phyloP scores from a whole-genome alignment of 2,113 vertebrate species.

The Coracopsis vasa region DNA sequence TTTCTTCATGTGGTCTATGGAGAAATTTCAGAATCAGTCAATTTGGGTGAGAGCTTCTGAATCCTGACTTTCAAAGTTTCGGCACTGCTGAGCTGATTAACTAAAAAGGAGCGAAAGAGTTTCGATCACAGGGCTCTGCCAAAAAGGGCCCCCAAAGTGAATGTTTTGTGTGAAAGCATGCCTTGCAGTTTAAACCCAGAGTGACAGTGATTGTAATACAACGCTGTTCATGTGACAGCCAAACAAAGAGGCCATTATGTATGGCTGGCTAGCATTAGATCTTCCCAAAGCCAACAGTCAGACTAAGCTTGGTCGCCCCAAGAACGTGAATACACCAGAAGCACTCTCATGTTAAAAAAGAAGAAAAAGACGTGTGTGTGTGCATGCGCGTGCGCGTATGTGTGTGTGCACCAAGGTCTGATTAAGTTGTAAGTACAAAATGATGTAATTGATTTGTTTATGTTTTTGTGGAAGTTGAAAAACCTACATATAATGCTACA shows the following conservation, averaged over 20 bases:
- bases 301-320: conserved; percentile 46
- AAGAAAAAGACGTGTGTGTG: background rate
- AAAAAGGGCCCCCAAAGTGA: conserved; percentile 53
- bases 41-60: background rate
- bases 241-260: conserved; percentile 79
- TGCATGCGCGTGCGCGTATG: fast-evolving
- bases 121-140: conserved; percentile 47
- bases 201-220: conserved; percentile 76
- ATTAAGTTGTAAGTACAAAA: background rate
- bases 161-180: conserved; percentile 68
- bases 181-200: conserved; percentile 64
- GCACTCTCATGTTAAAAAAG: background rate
- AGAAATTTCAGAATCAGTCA: background rate
- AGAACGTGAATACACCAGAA: conserved; percentile 59
- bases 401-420: background rate
- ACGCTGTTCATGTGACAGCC: conserved; percentile 78
- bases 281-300: conserved; percentile 52
- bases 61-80: conserved; percentile 6
- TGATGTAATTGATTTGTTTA: background rate
- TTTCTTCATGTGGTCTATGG: background rate
- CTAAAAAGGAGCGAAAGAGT: conserved; percentile 32
- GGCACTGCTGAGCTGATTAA: background rate
- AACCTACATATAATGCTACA: background rate
- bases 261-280: conserved; percentile 63
- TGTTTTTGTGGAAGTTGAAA: background rate